Percentiles rank a stretch among this genome's conserved stretches.
Evolutionary conservation across 2,888 invertebrate genomes (phyloP).

Genomic region (Diabrotica balteata): DNA sequence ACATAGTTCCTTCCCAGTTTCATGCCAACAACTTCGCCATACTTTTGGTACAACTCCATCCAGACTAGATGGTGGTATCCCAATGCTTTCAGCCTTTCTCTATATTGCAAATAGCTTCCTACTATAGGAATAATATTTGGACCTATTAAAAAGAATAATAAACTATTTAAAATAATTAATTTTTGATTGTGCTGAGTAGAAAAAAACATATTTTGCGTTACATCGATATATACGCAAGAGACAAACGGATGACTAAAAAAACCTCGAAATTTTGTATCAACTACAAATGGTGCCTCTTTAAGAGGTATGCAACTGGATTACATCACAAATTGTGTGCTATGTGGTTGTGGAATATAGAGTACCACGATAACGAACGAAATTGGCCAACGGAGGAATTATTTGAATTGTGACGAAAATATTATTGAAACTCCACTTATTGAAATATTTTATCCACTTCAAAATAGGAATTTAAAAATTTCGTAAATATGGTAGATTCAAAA

Average conservation of each 20-base stretch:
- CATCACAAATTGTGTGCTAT: no score
- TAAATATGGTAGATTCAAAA: no score
- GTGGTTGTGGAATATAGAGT: no score
- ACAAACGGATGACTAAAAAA: neutral
- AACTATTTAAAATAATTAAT: neutral
- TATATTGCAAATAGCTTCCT: conserved; percentile 62
- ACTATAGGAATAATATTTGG: conserved; percentile 66
- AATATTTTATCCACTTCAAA: no score
- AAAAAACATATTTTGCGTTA: no score
- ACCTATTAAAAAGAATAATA: conserved; percentile 56
- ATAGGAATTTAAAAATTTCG: no score
- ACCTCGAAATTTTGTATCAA: neutral
- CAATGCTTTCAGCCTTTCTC: conserved; percentile 52
- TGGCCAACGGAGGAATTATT: no score
- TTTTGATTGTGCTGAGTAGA: conserved; percentile 9
- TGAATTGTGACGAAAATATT: no score
- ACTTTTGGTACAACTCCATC: conserved; percentile 64
- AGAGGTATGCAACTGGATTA: neutral
- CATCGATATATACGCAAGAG: no score
- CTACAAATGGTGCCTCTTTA: neutral
- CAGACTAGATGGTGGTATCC: conserved; percentile 69
- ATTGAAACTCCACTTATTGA: no score
- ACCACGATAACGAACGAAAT: no score
- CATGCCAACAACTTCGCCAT: conserved; percentile 72
- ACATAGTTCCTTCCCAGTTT: conserved; percentile 69